phyloP scores from a whole-genome alignment of 37 sponge, comb jelly and placozoan genomes.

The Amphimedon queenslandica region DNA sequence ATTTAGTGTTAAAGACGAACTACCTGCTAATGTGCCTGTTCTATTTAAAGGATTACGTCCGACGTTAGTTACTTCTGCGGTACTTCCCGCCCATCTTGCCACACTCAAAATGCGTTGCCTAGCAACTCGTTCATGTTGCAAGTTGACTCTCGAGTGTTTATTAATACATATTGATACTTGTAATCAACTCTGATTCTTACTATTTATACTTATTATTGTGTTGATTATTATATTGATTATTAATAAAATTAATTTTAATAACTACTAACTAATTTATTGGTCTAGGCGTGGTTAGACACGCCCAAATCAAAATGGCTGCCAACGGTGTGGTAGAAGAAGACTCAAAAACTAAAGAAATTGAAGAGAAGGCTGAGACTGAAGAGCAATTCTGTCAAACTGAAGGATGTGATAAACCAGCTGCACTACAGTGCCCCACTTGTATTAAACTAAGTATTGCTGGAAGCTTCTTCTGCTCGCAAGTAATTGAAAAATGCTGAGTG shows the following conservation, averaged over 20 bases:
- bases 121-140: too few species aligned
- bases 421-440: conserved; percentile 90
- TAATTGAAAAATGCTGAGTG: conserved; percentile 11
- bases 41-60: too few species aligned
- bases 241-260: background rate
- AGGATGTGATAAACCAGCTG: conserved; percentile 73
- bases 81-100: too few species aligned
- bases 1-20: too few species aligned
- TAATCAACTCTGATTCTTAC: background rate
- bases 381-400: conserved; percentile 39
- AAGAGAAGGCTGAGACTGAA: conserved; percentile 15
- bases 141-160: too few species aligned
- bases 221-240: background rate
- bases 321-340: background rate
- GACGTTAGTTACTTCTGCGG: too few species aligned
- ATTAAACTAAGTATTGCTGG: conserved; percentile 72
- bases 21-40: too few species aligned
- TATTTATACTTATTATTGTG: background rate
- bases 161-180: too few species aligned
- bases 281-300: background rate
- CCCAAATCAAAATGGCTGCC: background rate
- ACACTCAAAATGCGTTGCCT: too few species aligned
- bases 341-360: too few species aligned
- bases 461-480: conserved; percentile 91
- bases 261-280: background rate